Evolutionary conservation across 2,113 vertebrate species (phyloP).

Genomic region (Sialia sialis): DNA sequence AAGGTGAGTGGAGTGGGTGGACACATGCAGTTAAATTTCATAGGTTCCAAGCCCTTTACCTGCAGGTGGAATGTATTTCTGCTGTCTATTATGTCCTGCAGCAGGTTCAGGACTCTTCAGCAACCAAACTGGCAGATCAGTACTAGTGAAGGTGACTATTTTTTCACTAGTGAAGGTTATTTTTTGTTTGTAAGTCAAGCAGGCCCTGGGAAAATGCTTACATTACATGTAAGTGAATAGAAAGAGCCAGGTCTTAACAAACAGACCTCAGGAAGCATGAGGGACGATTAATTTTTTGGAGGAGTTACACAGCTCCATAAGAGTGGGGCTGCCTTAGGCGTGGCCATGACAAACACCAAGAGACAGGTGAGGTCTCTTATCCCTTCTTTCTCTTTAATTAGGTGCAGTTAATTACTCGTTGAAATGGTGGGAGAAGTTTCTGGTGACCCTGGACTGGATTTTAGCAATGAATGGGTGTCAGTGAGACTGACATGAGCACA

Average conservation of each 20-base stretch:
- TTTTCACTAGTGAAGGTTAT: not conserved
- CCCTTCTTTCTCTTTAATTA: not conserved
- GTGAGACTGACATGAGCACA: not conserved
- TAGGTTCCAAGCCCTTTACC: not conserved
- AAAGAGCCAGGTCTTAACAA: not conserved
- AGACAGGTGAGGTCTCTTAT: not conserved
- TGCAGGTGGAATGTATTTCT: not conserved
- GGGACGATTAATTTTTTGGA: not conserved
- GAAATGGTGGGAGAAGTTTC: not conserved
- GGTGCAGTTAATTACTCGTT: not conserved
- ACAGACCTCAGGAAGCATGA: not conserved
- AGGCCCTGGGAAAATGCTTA: not conserved
- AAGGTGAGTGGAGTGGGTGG: not conserved
- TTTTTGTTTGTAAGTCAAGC: not conserved
- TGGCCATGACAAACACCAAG: not conserved
- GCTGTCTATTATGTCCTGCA: not conserved
- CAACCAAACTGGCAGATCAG: not conserved
- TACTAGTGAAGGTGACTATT: not conserved
- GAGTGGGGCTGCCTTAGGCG: not conserved
- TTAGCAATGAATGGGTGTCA: not conserved
- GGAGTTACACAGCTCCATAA: fast-evolving
- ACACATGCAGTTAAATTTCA: not conserved
- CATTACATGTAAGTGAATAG: not conserved
- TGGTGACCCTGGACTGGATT: not conserved
- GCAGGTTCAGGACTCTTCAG: not conserved